These are phyloP conservation scores for Microplitis manilae DNA, from an alignment of 2,888 invertebrate genomes.

Conservation along the genomic window DNA sequence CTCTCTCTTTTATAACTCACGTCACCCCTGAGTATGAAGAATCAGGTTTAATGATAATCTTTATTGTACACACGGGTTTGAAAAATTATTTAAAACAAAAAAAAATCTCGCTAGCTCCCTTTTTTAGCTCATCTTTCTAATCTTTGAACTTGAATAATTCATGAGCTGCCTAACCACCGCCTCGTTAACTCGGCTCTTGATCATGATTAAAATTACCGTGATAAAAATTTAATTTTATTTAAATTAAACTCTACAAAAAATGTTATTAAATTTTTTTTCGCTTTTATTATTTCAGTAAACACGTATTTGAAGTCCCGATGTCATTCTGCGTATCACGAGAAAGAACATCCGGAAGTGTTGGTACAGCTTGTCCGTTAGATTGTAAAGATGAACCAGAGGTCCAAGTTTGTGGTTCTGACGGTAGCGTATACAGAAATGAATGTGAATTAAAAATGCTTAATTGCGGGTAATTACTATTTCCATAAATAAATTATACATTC, in stretches of 20 bases:
- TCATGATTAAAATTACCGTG: slow-evolving; percentile 26
- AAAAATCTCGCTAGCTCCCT: neutral
- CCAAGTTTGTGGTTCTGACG: slow-evolving; percentile 90
- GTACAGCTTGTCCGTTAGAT: slow-evolving; percentile 80
- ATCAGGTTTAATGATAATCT: neutral
- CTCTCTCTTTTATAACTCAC: neutral
- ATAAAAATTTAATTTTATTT: neutral
- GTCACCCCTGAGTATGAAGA: neutral
- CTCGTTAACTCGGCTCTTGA: slow-evolving; percentile 31
- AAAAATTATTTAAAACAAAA: too few species aligned
- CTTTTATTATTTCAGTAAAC: slow-evolving; percentile 77
- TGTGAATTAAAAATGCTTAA: slow-evolving; percentile 92
- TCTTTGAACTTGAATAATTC: slow-evolving; percentile 47
- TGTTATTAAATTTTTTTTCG: slow-evolving; percentile 2
- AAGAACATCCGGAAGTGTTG: slow-evolving; percentile 78
- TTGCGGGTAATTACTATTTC: slow-evolving; percentile 80
- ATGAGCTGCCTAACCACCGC: slow-evolving; percentile 29
- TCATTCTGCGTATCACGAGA: slow-evolving; percentile 89
- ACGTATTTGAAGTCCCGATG: slow-evolving; percentile 93
- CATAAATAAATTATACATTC: slow-evolving; percentile 1
- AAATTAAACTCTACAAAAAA: slow-evolving; percentile 38
- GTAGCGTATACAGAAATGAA: slow-evolving; percentile 88
- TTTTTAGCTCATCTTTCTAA: slow-evolving; percentile 28
- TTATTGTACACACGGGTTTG: neutral
- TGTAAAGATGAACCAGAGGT: slow-evolving; percentile 82